These are phyloP conservation scores for Pyrrhosoma nymphula DNA, from an alignment of 2,888 invertebrate genomes.

Conservation along the genomic window DNA sequence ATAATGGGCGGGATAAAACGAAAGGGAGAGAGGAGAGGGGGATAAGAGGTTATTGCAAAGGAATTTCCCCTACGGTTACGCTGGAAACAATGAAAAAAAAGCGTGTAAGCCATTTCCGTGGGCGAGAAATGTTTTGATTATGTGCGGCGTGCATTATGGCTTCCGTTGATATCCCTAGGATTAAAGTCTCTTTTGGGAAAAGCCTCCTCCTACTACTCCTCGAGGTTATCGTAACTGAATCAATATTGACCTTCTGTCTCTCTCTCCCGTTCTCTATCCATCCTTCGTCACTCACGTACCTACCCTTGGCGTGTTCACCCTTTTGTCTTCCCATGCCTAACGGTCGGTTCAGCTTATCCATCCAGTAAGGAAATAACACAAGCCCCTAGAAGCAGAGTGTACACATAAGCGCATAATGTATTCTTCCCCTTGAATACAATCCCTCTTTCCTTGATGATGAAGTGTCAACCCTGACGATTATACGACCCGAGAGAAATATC, in stretches of 20 bases:
- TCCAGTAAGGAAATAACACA: not conserved
- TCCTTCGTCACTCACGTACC: not conserved
- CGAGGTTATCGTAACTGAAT: conserved; percentile 27
- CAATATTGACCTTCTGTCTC: conserved; percentile 32
- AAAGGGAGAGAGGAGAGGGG: not conserved
- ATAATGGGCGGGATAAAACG: not conserved
- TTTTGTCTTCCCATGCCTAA: not conserved
- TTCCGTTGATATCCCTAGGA: not conserved
- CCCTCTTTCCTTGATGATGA: not conserved
- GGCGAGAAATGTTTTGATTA: conserved; percentile 27
- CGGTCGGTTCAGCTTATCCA: not conserved
- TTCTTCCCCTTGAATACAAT: not conserved
- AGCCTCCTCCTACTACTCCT: not conserved
- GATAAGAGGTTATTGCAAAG: not conserved
- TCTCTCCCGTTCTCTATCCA: not conserved
- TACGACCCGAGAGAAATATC: not conserved
- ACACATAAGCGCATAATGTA: not conserved
- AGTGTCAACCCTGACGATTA: not conserved
- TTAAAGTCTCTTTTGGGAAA: conserved; percentile 5
- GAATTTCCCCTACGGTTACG: not conserved
- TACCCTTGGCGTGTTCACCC: not conserved
- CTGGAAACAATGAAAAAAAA: not conserved
- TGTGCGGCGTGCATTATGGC: conserved; percentile 24
- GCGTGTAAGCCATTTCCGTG: not conserved
- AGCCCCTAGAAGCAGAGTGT: not conserved